Base-by-base conservation (phyloP, 2,797 vertebrate species). In the Salmo trutta region DNA sequence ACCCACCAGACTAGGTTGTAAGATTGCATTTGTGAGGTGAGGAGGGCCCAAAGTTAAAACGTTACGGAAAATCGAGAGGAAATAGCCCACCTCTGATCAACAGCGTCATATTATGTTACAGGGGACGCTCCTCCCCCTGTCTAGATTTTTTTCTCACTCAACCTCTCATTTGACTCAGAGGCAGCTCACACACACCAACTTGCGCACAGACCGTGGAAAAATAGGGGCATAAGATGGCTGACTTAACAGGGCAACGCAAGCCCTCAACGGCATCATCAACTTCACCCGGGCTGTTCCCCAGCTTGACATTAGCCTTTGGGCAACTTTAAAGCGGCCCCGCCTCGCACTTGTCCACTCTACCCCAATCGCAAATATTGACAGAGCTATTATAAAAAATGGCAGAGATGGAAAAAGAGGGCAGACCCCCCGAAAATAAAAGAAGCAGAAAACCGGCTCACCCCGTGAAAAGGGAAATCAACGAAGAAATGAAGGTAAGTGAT, bases 381-480 rank as follows among this genome's bases (percentile, higher is more conserved):
- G 94, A 97, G 95, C 96, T 96, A 95, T 96, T 95, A 94, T 80
- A 95, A 94, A 96, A 96, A 95, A 98, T 99, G 97, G 97, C 97
- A 97, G 97, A 99, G 94, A 98, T 96, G 96, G 98, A 98, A 95
- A 99, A 98, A 95, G 97, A 99, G 92, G 97, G 97, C 92, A 98
- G 97, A 98, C 97, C 98, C 90, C 97, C 98, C 86, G 97, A 99
- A 98, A 98, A 97, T 95, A 99, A 99, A 87, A 93, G 98, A 86
- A 98, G 97, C 96, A 95, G 98, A 91, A 99, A 99, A 83, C 97
- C 97, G 90, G 97, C 98, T 83, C 98, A 98, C 94, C 98, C 98
- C 66, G 97, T 99, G 92, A 99, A 99, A 89, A 94, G 97, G 92
- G 98, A 98, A 90, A 98, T 99, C 91, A 98, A 99, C 86, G 97